Conservation (phyloP, 2,113 vertebrate genomes). For the Panurus biarmicus region DNA sequence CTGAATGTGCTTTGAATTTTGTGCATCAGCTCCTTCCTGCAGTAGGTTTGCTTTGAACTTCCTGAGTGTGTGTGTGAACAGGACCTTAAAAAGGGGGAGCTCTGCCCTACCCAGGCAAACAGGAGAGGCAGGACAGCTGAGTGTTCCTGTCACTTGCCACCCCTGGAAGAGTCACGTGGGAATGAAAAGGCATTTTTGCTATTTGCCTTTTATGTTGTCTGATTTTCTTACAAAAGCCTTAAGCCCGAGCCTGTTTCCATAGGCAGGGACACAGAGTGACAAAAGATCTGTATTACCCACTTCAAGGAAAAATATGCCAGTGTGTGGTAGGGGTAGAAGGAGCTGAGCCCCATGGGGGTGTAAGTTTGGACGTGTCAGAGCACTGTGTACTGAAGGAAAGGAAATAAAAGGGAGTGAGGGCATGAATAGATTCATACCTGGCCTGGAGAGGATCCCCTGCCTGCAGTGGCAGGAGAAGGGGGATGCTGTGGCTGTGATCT, state of each 20-base stretch:
- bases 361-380: not conserved
- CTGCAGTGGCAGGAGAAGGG: too few species aligned
- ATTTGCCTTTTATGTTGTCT: not conserved
- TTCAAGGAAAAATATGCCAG: not conserved
- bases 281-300: not conserved
- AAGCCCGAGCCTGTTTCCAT: not conserved
- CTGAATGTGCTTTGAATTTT: not conserved
- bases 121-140: too few species aligned
- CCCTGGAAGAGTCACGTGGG: too few species aligned
- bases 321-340: not conserved
- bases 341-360: not conserved
- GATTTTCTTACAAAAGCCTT: not conserved
- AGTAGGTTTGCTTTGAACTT: not conserved
- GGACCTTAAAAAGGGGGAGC: too few species aligned
- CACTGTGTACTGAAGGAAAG: fast-evolving
- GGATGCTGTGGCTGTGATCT: too few species aligned
- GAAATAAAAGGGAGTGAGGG: not conserved
- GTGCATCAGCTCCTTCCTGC: not conserved
- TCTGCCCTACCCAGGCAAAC: too few species aligned
- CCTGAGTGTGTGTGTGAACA: too few species aligned
- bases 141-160: too few species aligned
- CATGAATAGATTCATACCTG: too few species aligned
- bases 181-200: not conserved
- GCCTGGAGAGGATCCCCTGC: too few species aligned
- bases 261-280: not conserved